Percentiles rank a stretch among this genome's conserved stretches.
Evolutionary conservation across 1,140 invertebrate species (phyloP).

Genomic region (Yoshiicerus persimilis): DNA sequence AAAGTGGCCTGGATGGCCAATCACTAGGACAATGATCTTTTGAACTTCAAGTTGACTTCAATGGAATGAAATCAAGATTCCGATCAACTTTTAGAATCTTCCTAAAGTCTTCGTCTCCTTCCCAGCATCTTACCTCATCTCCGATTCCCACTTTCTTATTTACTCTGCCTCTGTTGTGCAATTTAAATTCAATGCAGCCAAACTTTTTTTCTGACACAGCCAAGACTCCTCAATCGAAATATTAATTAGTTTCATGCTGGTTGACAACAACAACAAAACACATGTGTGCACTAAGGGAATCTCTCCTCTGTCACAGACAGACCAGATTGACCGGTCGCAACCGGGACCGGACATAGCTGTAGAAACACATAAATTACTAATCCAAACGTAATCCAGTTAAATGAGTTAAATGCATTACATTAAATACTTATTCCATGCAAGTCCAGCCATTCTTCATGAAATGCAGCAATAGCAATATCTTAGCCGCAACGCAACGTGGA

Average conservation of each 20-base stretch:
- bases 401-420: not conserved
- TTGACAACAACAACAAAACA: not conserved
- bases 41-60: not conserved
- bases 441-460: too few relatives aligned
- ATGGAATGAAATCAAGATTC: constrained; percentile 4
- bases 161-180: not conserved
- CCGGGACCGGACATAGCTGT: not conserved
- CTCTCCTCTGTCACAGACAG: not conserved
- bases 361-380: not conserved
- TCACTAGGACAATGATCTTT: not conserved
- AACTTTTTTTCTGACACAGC: not conserved
- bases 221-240: not conserved
- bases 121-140: not conserved
- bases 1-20: not conserved
- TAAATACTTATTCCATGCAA: too few relatives aligned
- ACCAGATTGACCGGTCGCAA: not conserved
- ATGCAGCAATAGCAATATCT: too few relatives aligned
- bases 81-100: not conserved
- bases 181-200: not conserved
- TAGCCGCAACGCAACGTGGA: not conserved
- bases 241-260: not conserved
- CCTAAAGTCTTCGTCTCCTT: not conserved
- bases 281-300: not conserved
- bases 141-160: not conserved
- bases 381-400: not conserved